Percentiles rank a stretch among this genome's conserved stretches.
Evolutionary conservation across 2,888 invertebrate species (phyloP).

Genomic region (Oasisia sp.): DNA sequence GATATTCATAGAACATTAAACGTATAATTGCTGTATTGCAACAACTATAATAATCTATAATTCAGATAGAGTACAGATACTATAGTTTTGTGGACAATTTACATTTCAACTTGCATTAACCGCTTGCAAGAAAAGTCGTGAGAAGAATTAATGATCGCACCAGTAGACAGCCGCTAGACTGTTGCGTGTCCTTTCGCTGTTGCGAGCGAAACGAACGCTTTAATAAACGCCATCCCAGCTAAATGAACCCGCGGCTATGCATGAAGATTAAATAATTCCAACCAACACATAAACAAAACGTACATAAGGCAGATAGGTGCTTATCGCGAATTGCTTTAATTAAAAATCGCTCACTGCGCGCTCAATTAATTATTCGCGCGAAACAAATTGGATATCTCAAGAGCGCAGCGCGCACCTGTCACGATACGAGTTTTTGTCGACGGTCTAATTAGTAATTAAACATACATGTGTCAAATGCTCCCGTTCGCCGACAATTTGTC

Average conservation of each 20-base stretch:
- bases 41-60: background rate
- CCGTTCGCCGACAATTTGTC: constrained; percentile 12
- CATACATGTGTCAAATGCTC: constrained; percentile 8
- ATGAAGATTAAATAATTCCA: background rate
- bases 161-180: background rate
- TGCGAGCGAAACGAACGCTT: background rate
- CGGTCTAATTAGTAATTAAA: constrained; percentile 10
- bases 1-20: no score
- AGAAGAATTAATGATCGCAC: background rate
- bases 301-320: background rate
- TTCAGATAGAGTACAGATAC: background rate
- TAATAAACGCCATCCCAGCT: background rate
- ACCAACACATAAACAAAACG: background rate
- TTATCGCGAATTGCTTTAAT: constrained; percentile 13
- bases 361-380: constrained; percentile 17
- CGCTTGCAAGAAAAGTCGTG: background rate
- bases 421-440: background rate
- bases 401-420: background rate
- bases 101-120: background rate
- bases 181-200: background rate
- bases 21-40: no score
- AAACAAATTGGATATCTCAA: background rate
- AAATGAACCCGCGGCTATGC: background rate
- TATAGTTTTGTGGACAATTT: background rate
- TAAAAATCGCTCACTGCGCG: background rate